Conservation (phyloP, 2,797 vertebrate genomes). For the Rhinatrema bivittatum region DNA sequence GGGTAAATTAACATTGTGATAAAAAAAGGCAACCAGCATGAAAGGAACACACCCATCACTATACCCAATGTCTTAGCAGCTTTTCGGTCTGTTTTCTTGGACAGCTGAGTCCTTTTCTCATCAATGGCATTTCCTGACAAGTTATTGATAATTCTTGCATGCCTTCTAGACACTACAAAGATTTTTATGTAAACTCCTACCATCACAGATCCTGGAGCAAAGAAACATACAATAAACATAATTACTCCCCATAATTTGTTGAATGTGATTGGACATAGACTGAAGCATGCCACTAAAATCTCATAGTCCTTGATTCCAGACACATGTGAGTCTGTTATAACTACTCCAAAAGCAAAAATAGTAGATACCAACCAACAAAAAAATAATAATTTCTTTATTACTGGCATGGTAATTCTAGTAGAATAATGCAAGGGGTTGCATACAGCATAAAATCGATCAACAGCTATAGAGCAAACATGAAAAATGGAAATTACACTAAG, state of each 20-base stretch:
- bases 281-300: conserved; percentile 41
- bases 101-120: conserved; percentile 9
- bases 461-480: conserved; percentile 58
- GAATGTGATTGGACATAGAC: conserved; percentile 51
- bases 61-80: conserved; percentile 37
- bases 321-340: conserved; percentile 48
- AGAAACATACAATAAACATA: conserved; percentile 48
- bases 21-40: conserved; percentile 42
- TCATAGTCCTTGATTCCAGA: conserved; percentile 41
- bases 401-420: conserved; percentile 39
- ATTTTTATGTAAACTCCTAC: conserved; percentile 52
- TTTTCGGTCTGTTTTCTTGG: conserved; percentile 38
- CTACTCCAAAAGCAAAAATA: conserved; percentile 46
- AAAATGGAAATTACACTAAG: conserved; percentile 58
- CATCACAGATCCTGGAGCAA: conserved; percentile 56
- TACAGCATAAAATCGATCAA: conserved; percentile 58
- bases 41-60: conserved; percentile 37
- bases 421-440: conserved; percentile 57
- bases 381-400: conserved; percentile 44
- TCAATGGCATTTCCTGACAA: conserved; percentile 4
- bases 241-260: conserved; percentile 53
- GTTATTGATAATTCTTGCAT: conserved; percentile 26
- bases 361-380: conserved; percentile 50
- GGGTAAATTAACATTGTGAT: conserved; percentile 36
- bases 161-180: conserved; percentile 50